Percentiles rank a stretch among this genome's conserved stretches.
Evolutionary conservation across 2,113 vertebrate species (phyloP).

Genomic region (Ailuropoda melanoleuca): DNA sequence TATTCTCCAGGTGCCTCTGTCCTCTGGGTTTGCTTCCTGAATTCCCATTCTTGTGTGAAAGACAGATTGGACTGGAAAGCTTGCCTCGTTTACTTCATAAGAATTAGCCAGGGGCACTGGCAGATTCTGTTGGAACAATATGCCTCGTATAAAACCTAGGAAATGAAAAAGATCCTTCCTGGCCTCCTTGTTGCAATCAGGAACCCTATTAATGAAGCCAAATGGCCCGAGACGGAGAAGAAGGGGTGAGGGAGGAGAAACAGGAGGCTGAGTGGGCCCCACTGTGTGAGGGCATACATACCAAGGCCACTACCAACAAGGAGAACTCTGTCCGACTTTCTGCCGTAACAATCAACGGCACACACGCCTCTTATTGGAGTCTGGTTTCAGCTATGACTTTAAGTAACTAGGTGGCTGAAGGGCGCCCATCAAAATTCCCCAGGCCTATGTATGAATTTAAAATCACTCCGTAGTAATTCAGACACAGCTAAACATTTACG

Average conservation of each 20-base stretch:
- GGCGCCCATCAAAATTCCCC: neutral
- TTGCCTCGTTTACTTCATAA: neutral
- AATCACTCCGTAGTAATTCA: neutral
- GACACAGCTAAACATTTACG: neutral
- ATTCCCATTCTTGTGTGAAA: neutral
- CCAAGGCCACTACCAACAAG: accelerated
- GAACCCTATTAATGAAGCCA: neutral
- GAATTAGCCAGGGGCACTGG: neutral
- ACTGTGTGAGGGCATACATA: accelerated
- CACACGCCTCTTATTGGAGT: no score
- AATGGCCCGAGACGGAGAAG: neutral
- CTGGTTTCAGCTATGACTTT: neutral
- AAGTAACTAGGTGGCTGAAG: neutral
- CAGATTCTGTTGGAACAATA: neutral
- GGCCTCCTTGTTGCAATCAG: neutral
- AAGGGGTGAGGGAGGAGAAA: accelerated
- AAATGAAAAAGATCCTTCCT: neutral
- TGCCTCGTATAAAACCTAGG: neutral
- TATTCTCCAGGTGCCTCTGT: neutral
- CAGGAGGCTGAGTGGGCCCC: neutral
- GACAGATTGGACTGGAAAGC: neutral
- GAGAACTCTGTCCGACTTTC: neutral
- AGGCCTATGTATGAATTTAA: neutral
- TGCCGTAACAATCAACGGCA: accelerated
- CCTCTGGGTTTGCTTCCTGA: neutral